Conservation (phyloP, 1,140 invertebrate species). For the Mizuhopecten yessoensis region DNA sequence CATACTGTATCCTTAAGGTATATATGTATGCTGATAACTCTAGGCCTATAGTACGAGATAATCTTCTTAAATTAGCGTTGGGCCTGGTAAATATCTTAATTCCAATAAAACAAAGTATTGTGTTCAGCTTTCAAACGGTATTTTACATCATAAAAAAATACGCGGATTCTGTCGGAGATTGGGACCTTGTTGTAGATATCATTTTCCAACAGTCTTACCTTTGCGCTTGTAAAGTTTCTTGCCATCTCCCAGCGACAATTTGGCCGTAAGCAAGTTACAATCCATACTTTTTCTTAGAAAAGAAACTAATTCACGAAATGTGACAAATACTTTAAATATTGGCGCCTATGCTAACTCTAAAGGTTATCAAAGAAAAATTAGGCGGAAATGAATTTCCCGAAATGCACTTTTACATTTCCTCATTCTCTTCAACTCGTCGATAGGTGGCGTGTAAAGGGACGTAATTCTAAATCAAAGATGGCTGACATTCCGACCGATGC, state of each 20-base stretch:
- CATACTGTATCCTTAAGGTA: too few relatives aligned
- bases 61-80: too few relatives aligned
- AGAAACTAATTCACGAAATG: not conserved
- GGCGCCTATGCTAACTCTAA: not conserved
- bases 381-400: slow-evolving; percentile 22
- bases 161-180: too few relatives aligned
- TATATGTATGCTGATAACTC: too few relatives aligned
- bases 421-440: not conserved
- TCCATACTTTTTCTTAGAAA: not conserved
- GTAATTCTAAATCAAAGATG: slow-evolving; percentile 81
- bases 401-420: not conserved
- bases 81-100: too few relatives aligned
- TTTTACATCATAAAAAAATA: too few relatives aligned
- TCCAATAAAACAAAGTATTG: too few relatives aligned
- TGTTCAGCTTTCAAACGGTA: too few relatives aligned
- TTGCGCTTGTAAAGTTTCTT: not conserved
- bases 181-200: too few relatives aligned
- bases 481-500: slow-evolving; percentile 84
- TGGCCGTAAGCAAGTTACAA: slow-evolving; percentile 21
- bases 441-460: slow-evolving; percentile 42
- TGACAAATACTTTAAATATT: not conserved
- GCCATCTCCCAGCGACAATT: slow-evolving; percentile 2
- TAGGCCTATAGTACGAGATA: too few relatives aligned
- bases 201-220: not conserved
- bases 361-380: not conserved